A percentile compares a stretch with the other conserved stretches of the same genome.
These are phyloP conservation scores for Copidosoma floridanum DNA, from an alignment of 1,140 invertebrate genomes.

Conservation along the genomic window DNA sequence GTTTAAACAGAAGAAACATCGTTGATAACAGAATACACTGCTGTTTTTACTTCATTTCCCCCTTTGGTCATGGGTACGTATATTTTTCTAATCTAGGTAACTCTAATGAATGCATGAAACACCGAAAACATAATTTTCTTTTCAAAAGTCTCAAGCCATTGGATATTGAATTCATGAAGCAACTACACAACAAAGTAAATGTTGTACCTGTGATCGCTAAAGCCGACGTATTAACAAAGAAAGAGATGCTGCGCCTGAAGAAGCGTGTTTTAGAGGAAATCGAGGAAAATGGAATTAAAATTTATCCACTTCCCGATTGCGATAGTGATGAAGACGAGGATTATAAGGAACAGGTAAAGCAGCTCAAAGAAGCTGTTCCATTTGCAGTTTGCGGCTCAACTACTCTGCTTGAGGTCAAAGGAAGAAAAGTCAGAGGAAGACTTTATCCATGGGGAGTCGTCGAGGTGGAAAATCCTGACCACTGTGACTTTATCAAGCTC, in stretches of 20 bases:
- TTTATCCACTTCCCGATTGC: conserved; percentile 95
- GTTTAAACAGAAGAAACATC: conserved; percentile 87
- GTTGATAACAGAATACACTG: conserved; percentile 92
- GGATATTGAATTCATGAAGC: conserved; percentile 99
- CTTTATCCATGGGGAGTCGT: conserved; percentile 98
- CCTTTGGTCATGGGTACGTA: conserved; percentile 90
- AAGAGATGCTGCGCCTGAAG: conserved; percentile 88
- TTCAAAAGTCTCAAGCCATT: conserved; percentile 74
- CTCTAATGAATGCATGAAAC: neutral
- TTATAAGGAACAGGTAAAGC: conserved; percentile 91
- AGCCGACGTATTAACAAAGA: conserved; percentile 95
- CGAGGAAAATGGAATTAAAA: conserved; percentile 79
- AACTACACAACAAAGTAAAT: conserved; percentile 96
- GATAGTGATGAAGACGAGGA: conserved; percentile 94
- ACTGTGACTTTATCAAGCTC: conserved; percentile 98
- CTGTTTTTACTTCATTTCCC: conserved; percentile 99
- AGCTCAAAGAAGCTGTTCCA: conserved; percentile 89
- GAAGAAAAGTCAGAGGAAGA: conserved; percentile 84
- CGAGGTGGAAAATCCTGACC: conserved; percentile 98
- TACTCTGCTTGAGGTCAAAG: conserved; percentile 84
- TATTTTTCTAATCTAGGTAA: conserved; percentile 21
- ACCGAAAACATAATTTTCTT: conserved; percentile 19
- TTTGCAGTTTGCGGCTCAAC: conserved; percentile 99
- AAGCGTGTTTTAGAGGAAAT: conserved; percentile 84
- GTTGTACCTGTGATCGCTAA: conserved; percentile 99